Base-by-base conservation (phyloP, 53 echinoderm and acorn worm species). In the Apostichopus leukothele region DNA sequence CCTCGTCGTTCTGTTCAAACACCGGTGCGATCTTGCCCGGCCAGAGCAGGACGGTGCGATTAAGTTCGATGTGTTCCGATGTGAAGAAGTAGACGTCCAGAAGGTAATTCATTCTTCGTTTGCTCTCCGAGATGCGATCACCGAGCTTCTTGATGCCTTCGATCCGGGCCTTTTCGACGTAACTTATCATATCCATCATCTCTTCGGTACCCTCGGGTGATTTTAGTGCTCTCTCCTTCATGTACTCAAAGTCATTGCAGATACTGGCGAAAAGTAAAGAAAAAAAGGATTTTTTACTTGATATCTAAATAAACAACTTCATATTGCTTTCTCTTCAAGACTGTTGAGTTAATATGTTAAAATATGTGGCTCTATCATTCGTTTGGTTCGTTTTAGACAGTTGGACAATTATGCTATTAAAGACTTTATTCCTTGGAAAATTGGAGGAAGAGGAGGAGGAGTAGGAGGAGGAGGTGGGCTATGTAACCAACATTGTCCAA, bases 1-100 rank as follows among this genome's bases (percentile, higher is more conserved):
- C 98, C 95, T 94, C 98, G 73, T 98, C 98, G 83, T 98, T 98
- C 14, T 94, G 81, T 84, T 98, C 98, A 93, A 98, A 98, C 60
- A 98, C 93, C 1, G 98, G 98, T 54, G 94, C 89, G 60, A 98
- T 96, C 57, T 93, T 94, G 59, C 85, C 89, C 7, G 98, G 98
- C 98, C 98, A 98, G 52, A 95, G 86, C 23, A 98, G 89, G 61
- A 96, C 94, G 3, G 95, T 95, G 52, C 94, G 91, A 71, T 98
- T 98, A 78, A 98, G 91, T 25, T 93, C 94, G 21, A 98, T 95
- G 89, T 98, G 98, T 5, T 98, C 95, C 55, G 91, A 91, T 26
- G 88, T 90, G 91, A 98, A 98, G 91, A 96, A 92, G 89, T 98
- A 98, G 55, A 94, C 91, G 57, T 98, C 98, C 5, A 98, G 89